Evolutionary conservation across 2,888 invertebrate species (phyloP), one percentile per base, ranked within the genome.

Genomic region (Buathra laborator): DNA sequence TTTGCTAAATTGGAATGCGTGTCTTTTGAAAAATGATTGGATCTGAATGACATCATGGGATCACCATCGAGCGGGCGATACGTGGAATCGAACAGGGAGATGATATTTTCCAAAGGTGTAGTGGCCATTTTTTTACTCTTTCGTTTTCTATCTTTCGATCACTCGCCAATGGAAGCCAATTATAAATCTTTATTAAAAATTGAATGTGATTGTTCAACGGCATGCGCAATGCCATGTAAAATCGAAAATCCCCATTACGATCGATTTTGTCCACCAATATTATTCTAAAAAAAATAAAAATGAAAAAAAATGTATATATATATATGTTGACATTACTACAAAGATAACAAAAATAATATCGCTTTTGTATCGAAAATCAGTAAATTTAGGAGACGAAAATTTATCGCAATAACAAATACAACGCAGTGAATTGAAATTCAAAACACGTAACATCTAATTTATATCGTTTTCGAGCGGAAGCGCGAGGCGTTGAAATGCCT

Each of bases 381-480:
- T 37, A 64, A 75, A 75, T 64, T 48, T 46, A 16, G 48, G 19
- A 46, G 5, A 46, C 59, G 37, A 24, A 19, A 56, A 56, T 56
- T 56, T 56, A 56, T 24, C 24, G 24, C 19, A 19, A 24, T 24
- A 59, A 32, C 59, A 14, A 59, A 59, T 14, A 0, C 1, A 7
- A 32, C 14, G 24, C 59, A 32, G 29, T 59, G n/a, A 5, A 59
- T 59, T 59, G 24, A n/a, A 12, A 59, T 59, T 59, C 14, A 48
- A 46, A 46, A 68, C 46, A 51, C 75, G 46, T 24, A 78, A 78
- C 59, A 59, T 78, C 46, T 62, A 43, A 71, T 70, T 78, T 48
- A 70, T 71, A 66, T 79, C 16, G 66, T 43, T 32, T n/a, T 37
- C 37, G 59, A 9, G 12, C 29, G 56, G 19, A 19, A 24, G 19